Conservation (phyloP, 1,140 invertebrate genomes). For the Gryllus bimaculatus region DNA sequence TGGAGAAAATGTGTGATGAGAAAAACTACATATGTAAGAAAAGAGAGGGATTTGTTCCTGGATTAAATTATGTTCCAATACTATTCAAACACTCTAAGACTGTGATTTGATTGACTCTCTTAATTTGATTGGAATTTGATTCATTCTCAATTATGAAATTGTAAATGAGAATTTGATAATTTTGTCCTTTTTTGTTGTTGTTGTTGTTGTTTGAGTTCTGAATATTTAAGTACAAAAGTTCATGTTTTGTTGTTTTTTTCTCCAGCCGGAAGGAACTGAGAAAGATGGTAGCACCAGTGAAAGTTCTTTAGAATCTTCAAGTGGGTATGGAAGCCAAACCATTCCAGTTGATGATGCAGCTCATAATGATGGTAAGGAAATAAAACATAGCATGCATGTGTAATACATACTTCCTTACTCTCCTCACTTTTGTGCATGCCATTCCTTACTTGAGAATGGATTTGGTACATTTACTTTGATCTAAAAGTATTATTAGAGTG, state of each 20-base stretch:
- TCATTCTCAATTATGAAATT: neutral
- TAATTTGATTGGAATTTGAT: neutral
- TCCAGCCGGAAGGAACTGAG: slow-evolving; percentile 38
- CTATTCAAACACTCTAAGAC: too few species aligned
- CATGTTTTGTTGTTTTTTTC: slow-evolving; percentile 10
- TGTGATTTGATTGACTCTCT: too few species aligned
- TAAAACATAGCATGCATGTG: too few species aligned
- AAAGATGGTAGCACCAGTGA: slow-evolving; percentile 60
- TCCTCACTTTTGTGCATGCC: too few species aligned
- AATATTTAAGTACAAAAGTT: neutral
- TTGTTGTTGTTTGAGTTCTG: neutral
- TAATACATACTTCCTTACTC: too few species aligned
- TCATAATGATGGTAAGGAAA: slow-evolving; percentile 15
- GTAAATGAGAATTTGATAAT: neutral
- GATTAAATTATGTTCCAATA: too few species aligned
- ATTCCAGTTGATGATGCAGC: slow-evolving; percentile 35
- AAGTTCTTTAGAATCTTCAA: slow-evolving; percentile 64
- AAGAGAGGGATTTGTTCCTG: too few species aligned
- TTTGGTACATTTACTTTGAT: too few species aligned
- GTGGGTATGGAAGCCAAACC: slow-evolving; percentile 64
- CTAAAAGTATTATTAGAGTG: too few species aligned
- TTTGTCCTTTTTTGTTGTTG: slow-evolving; percentile 6
- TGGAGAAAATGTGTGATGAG: too few species aligned
- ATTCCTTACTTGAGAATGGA: too few species aligned
- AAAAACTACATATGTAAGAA: too few species aligned